A percentile compares a stretch with the other conserved stretches of the same genome.
These are phyloP conservation scores for Picathartes gymnocephalus DNA, from an alignment of 2,113 vertebrate genomes.

Conservation along the genomic window DNA sequence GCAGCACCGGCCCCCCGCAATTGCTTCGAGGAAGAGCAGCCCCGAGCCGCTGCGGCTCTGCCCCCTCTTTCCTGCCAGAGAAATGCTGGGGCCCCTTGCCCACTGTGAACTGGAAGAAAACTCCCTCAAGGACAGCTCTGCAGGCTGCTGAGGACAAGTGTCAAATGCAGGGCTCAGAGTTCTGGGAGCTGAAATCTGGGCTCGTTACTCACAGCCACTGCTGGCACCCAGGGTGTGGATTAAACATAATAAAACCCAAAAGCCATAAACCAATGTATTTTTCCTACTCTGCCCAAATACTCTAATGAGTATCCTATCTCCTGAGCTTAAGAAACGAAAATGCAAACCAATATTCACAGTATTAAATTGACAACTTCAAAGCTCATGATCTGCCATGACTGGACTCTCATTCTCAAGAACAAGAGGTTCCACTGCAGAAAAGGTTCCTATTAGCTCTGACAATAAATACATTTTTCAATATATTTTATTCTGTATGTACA, in stretches of 20 bases:
- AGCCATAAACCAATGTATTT: neutral
- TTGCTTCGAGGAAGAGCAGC: fast-evolving
- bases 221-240: neutral
- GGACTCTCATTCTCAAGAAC: neutral
- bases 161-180: fast-evolving
- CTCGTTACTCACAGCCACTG: neutral
- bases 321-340: neutral
- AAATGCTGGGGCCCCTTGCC: neutral
- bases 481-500: neutral
- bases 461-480: neutral
- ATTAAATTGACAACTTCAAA: neutral
- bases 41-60: neutral
- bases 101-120: neutral
- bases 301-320: neutral
- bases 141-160: neutral
- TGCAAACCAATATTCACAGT: neutral
- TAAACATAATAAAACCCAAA: neutral
- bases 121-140: neutral
- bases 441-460: neutral
- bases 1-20: neutral
- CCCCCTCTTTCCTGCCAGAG: neutral
- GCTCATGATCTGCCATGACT: too few species aligned
- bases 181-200: neutral
- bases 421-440: neutral
- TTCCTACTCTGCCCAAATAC: neutral